Percentiles rank a stretch among this genome's conserved stretches.
Conservation (phyloP, 2,888 invertebrate genomes). For the Phortica okadai region DNA sequence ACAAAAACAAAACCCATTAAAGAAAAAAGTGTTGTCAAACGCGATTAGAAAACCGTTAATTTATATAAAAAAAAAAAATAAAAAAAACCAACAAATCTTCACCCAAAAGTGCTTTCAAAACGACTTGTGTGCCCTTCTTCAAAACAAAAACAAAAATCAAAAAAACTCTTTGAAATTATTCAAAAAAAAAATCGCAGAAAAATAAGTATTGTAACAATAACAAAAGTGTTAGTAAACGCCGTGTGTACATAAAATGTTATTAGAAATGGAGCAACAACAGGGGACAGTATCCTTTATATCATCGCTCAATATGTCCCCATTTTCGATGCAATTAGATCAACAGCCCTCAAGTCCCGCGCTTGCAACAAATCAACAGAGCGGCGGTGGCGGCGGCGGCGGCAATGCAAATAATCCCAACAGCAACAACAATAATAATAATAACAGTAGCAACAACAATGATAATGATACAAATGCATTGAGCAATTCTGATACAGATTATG, state of each 20-base stretch:
- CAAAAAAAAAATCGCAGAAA: not conserved
- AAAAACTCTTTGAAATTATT: not conserved
- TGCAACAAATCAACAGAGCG: conserved; percentile 63
- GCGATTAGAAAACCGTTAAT: not conserved
- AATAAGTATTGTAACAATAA: not conserved
- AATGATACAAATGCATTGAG: conserved; percentile 60
- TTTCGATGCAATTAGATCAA: conserved; percentile 84
- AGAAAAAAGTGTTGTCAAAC: not conserved
- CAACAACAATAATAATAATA: conserved; percentile 50
- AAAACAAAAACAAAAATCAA: not conserved
- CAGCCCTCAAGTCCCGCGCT: conserved; percentile 82
- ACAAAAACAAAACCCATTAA: conserved; percentile 8
- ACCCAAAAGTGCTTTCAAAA: conserved; percentile 12
- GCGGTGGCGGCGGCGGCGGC: conserved; percentile 47
- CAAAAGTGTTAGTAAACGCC: not conserved
- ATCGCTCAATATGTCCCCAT: conserved; percentile 93
- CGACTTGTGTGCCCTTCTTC: not conserved
- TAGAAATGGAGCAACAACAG: conserved; percentile 91
- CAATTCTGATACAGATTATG: conserved; percentile 66
- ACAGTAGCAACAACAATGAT: conserved; percentile 61
- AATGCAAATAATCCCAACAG: conserved; percentile 36
- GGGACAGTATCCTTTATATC: conserved; percentile 89
- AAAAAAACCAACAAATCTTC: not conserved
- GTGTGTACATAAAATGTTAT: conserved; percentile 79
- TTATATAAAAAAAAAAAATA: conserved; percentile 22